Percentiles rank a stretch among this genome's conserved stretches.
Conservation (phyloP, 2,888 invertebrate species). For the Abrostola triplasia region DNA sequence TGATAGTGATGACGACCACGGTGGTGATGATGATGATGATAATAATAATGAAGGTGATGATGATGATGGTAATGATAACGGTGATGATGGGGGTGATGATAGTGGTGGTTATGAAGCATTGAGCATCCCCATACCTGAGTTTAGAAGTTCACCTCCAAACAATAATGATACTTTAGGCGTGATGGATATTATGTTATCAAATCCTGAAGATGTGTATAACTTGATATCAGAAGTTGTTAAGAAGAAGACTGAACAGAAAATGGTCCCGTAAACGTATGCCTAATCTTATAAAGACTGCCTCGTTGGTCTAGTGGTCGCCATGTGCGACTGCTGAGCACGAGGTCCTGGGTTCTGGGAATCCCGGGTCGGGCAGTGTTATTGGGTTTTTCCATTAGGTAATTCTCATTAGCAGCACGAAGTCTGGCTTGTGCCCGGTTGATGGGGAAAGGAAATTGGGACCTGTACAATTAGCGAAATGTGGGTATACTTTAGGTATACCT, state of each 20-base stretch:
- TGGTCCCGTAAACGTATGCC: neutral
- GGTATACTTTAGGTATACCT: too few relatives aligned
- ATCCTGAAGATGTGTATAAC: conserved; percentile 19
- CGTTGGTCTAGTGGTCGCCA: too few relatives aligned
- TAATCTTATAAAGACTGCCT: too few relatives aligned
- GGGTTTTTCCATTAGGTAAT: too few relatives aligned
- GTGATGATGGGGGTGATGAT: neutral
- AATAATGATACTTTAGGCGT: conserved; percentile 8
- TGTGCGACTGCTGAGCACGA: too few relatives aligned
- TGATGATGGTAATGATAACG: neutral
- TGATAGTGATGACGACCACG: neutral
- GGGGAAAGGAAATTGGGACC: too few relatives aligned
- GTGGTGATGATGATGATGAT: neutral
- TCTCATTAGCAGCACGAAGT: too few relatives aligned
- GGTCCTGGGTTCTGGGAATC: too few relatives aligned
- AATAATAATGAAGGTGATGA: neutral
- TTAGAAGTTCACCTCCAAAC: neutral
- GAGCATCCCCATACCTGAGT: neutral
- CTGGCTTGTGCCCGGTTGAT: too few relatives aligned
- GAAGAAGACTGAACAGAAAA: neutral
- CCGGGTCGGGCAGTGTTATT: too few relatives aligned
- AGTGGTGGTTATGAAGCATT: conserved; percentile 8
- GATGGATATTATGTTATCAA: conserved; percentile 10
- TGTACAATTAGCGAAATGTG: too few relatives aligned
- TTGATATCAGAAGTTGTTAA: conserved; percentile 7